Evolutionary conservation across 1,140 invertebrate genomes (phyloP).

Genomic region (Venustaconcha ellipsiformis): DNA sequence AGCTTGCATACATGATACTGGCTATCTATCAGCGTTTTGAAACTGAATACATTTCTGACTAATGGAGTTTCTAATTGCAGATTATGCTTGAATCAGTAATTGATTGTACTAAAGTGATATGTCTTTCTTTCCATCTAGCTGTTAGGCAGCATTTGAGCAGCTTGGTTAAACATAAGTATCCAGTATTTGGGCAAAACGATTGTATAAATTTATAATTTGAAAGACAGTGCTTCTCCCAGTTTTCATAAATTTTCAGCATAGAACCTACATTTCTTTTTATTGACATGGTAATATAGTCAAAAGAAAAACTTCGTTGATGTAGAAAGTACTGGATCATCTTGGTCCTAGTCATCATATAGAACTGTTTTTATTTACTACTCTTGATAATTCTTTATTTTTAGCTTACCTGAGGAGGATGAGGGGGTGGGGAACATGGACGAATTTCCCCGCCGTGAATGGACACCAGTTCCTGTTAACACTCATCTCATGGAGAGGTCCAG

Average conservation of each 20-base stretch:
- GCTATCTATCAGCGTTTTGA: no score
- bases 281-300: no score
- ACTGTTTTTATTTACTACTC: slow-evolving; percentile 1
- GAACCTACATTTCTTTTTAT: no score
- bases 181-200: no score
- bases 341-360: slow-evolving; percentile 51
- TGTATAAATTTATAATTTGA: no score
- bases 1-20: no score
- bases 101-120: not conserved
- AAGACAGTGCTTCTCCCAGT: no score
- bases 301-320: no score
- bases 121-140: not conserved
- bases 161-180: no score
- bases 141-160: no score
- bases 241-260: no score
- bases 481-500: slow-evolving; percentile 74
- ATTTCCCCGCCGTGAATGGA: slow-evolving; percentile 42
- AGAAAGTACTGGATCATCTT: not conserved
- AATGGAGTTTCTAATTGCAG: not conserved
- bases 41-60: no score
- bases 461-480: slow-evolving; percentile 77
- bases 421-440: slow-evolving; percentile 24
- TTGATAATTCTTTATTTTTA: slow-evolving; percentile 8
- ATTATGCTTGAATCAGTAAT: not conserved
- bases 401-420: slow-evolving; percentile 42